Evolutionary conservation across 2,797 vertebrate genomes (phyloP), one percentile per base, ranked within the genome.

Genomic region (Tenualosa thibaudeaui): DNA sequence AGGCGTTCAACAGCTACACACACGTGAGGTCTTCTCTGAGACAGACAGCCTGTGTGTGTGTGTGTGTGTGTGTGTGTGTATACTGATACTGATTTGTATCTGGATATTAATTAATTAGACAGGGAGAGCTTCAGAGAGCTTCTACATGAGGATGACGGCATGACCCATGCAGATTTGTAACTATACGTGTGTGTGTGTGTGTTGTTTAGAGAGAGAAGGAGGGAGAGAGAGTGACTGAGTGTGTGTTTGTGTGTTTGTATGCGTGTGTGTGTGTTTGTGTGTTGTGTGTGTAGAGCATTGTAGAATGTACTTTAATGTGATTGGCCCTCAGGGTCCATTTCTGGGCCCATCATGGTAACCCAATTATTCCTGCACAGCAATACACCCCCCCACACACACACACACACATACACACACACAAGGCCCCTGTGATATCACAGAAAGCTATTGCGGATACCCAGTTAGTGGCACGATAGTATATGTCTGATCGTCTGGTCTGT

Each of bases 261-360:
- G 56, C n/a, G 56, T 58, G 56, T 62, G n/a, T 62, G 60, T 62
- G 60, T 62, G 60, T 24, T 7, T 62, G 60, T 62, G 60, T 24
- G 60, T 62, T 62, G 24, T 26, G 22, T 60, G 56, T 60, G 19
- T 22, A 12, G 54, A 4, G 26, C 60, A 81, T 85, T 62, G 68
- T 51, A 46, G 31, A 83, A 83, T 83, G 51, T 15, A 53, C 49
- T 87, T 46, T 89, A 87, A 86, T 86, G 83, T 86, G 81, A 88
- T 85, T 85, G 85, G 68, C 78, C 82, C 65, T 12, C 13, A 24
- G 65, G 68, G 83, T 81, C 68, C 46, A 54, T 84, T 87, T 85
- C 81, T 86, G 81, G 58, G 81, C 84, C 85, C 78, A 60, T 82
- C 86, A 84, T 31, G 75, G 58, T 86, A 85, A 87, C 81, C 65